Evolutionary conservation across 2,888 invertebrate genomes (phyloP).

Genomic region (Bursaphelenchus okinawaensis): DNA sequence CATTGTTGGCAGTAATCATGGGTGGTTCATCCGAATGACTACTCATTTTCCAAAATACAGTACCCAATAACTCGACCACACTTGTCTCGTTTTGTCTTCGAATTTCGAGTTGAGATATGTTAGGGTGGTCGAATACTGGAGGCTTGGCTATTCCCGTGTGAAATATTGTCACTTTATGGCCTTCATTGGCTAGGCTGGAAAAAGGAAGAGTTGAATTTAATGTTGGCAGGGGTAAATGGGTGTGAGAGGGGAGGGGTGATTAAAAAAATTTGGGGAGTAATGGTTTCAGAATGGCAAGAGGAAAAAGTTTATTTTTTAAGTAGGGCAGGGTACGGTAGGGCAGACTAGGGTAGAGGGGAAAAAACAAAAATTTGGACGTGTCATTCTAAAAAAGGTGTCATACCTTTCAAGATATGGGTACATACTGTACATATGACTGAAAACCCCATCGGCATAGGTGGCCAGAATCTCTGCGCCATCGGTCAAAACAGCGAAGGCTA

Average conservation of each 20-base stretch:
- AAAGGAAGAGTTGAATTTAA: background rate
- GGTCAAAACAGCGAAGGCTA: no score
- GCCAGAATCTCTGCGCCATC: conserved; percentile 13
- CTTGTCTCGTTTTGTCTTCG: background rate
- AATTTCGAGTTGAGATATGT: background rate
- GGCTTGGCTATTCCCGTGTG: conserved; percentile 21
- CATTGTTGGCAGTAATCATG: background rate
- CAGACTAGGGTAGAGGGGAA: background rate
- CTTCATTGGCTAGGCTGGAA: conserved; percentile 23
- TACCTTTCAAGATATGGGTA: conserved; percentile 17
- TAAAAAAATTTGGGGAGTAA: no score
- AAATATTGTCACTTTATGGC: conserved; percentile 31
- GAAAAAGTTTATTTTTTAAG: background rate
- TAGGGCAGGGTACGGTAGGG: background rate
- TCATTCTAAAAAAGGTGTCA: background rate
- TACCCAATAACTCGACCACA: background rate
- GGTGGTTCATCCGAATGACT: conserved; percentile 8
- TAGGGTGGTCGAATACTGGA: background rate
- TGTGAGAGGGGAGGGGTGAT: background rate
- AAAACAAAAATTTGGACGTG: background rate
- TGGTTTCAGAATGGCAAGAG: no score
- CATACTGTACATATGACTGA: conserved; percentile 20
- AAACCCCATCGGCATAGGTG: conserved; percentile 14
- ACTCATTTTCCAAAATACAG: background rate
- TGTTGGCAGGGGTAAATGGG: background rate